These are phyloP conservation scores for Gymnothorax javanicus DNA, from an alignment of 2,797 vertebrate species.

Conservation along the genomic window DNA sequence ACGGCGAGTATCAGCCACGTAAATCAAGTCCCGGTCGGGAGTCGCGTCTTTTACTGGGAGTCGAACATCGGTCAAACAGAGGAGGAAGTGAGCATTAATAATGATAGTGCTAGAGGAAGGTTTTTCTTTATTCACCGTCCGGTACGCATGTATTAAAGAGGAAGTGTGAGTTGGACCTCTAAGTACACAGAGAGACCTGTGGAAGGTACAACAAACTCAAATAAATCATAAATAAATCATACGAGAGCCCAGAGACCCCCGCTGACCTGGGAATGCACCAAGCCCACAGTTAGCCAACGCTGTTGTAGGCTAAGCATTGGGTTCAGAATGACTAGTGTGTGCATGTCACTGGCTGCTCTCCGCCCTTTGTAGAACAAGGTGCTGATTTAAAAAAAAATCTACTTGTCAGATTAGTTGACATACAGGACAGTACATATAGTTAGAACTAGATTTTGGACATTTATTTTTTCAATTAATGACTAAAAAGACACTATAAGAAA, in stretches of 20 bases:
- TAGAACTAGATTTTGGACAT: no score
- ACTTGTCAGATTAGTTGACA: no score
- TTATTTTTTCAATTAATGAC: no score
- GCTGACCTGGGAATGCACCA: no score
- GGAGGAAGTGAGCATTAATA: conserved; percentile 39
- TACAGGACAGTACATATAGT: no score
- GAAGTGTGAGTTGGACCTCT: not conserved
- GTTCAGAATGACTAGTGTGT: no score
- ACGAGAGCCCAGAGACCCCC: not conserved
- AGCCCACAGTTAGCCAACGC: no score
- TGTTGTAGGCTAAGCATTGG: no score
- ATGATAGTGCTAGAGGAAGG: conserved; percentile 30
- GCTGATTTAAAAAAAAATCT: no score
- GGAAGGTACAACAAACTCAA: conserved; percentile 6
- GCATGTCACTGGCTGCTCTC: no score
- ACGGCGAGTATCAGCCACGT: conserved; percentile 41
- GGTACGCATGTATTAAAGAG: conserved; percentile 41
- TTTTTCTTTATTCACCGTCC: conserved; percentile 16
- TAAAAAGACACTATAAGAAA: no score
- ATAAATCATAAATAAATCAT: conserved; percentile 24
- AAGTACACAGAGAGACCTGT: not conserved
- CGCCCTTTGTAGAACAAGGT: no score
- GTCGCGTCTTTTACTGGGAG: conserved; percentile 45
- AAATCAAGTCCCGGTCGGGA: conserved; percentile 41
- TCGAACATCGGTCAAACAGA: conserved; percentile 49